Conservation (phyloP, 2,797 vertebrate genomes). For the Glyptemys insculpta region DNA sequence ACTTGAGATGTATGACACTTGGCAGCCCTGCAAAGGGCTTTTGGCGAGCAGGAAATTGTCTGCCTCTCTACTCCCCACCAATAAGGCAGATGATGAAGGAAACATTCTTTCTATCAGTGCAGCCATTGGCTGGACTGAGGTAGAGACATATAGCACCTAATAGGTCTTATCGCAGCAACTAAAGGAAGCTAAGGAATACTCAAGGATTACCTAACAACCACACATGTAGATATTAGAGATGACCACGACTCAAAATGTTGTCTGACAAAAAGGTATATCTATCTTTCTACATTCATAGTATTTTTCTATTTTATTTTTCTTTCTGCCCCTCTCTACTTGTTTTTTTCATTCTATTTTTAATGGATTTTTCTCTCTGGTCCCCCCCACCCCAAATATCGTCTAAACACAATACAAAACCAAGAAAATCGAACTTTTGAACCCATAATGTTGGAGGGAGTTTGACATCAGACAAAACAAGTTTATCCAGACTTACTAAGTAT, state of each 20-base stretch:
- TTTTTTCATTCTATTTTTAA: neutral
- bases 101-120: neutral
- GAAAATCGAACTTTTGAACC: neutral
- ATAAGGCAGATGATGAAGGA: neutral
- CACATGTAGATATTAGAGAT: neutral
- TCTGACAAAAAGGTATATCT: neutral
- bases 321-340: neutral
- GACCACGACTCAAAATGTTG: neutral
- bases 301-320: neutral
- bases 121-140: neutral
- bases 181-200: neutral
- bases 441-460: neutral
- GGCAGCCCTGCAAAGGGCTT: neutral
- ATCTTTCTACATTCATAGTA: neutral
- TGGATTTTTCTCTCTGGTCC: neutral
- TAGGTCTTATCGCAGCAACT: neutral
- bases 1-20: neutral
- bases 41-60: neutral
- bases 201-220: neutral
- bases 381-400: neutral
- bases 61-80: neutral
- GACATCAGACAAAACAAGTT: neutral
- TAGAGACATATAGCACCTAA: neutral
- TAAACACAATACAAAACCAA: neutral
- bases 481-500: neutral